Conservation (phyloP, 1,140 invertebrate genomes). For the Helicoverpa armigera region DNA sequence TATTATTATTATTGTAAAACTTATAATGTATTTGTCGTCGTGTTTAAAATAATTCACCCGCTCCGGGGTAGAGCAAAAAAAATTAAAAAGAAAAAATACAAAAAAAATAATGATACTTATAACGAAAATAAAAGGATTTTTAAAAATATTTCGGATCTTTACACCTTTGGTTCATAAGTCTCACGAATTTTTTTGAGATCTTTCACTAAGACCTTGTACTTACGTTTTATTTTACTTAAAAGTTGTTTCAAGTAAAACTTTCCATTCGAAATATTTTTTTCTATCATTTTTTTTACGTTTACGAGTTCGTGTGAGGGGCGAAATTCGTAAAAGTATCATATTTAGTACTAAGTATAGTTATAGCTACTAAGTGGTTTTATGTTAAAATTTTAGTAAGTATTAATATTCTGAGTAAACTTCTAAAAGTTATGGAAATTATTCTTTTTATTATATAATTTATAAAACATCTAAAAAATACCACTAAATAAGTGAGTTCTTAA, state of each 20-base stretch:
- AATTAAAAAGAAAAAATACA: constrained; percentile 67
- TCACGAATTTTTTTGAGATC: not conserved
- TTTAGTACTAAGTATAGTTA: constrained; percentile 37
- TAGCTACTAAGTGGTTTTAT: constrained; percentile 45
- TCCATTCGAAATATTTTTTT: constrained; percentile 39
- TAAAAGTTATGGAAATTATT: not conserved
- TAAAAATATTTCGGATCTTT: constrained; percentile 67
- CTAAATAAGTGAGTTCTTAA: not conserved
- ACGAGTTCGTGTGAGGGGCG: constrained; percentile 13
- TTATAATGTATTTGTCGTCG: constrained; percentile 78
- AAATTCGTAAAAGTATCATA: not conserved
- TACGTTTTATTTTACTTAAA: not conserved
- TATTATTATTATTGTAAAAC: constrained; percentile 59
- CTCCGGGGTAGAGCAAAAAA: constrained; percentile 80
- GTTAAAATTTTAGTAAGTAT: constrained; percentile 47
- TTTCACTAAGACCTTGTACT: not conserved
- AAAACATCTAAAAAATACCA: not conserved
- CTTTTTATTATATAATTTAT: not conserved
- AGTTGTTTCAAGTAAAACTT: not conserved
- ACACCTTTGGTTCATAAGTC: constrained; percentile 32
- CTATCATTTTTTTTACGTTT: not conserved
- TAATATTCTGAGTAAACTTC: constrained; percentile 22
- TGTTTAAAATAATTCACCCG: constrained; percentile 72
- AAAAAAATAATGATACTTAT: constrained; percentile 60
- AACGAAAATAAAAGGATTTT: constrained; percentile 66